Conservation (phyloP, 2,797 vertebrate genomes). For the Gadopsis marmoratus region DNA sequence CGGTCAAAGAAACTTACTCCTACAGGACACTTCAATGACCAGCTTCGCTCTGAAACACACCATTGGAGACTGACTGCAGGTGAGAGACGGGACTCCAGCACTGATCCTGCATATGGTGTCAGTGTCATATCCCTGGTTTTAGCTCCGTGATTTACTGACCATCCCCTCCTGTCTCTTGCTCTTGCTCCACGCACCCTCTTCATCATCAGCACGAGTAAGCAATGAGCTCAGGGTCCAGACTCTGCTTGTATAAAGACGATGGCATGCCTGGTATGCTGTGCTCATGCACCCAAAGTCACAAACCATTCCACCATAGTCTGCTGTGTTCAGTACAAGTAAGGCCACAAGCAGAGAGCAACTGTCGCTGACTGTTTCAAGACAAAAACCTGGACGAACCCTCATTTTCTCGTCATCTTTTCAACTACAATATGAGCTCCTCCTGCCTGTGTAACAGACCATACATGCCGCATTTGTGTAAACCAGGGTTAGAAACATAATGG, state of each 20-base stretch:
- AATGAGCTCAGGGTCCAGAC: constrained; percentile 58
- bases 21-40: constrained; percentile 22
- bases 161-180: constrained; percentile 24
- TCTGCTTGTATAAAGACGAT: constrained; percentile 71
- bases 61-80: constrained; percentile 10
- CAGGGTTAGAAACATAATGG: constrained; percentile 35
- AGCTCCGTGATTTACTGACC: constrained; percentile 54
- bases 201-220: constrained; percentile 65
- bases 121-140: constrained; percentile 49
- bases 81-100: constrained; percentile 7
- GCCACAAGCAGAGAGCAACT: constrained; percentile 29
- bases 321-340: constrained; percentile 53
- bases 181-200: constrained; percentile 43
- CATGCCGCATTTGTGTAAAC: constrained; percentile 28
- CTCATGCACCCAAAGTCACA: constrained; percentile 70
- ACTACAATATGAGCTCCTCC: constrained; percentile 7
- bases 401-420: constrained; percentile 41
- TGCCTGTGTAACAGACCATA: constrained; percentile 13
- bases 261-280: constrained; percentile 82
- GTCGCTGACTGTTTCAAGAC: constrained; percentile 22
- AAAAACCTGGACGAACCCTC: constrained; percentile 23
- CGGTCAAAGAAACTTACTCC: constrained; percentile 29
- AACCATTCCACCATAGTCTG: constrained; percentile 61
- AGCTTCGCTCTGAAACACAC: constrained; percentile 28
- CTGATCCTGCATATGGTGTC: constrained; percentile 25